Base-by-base conservation (phyloP, 2,888 invertebrate species). In the Loripinus fragilis region DNA sequence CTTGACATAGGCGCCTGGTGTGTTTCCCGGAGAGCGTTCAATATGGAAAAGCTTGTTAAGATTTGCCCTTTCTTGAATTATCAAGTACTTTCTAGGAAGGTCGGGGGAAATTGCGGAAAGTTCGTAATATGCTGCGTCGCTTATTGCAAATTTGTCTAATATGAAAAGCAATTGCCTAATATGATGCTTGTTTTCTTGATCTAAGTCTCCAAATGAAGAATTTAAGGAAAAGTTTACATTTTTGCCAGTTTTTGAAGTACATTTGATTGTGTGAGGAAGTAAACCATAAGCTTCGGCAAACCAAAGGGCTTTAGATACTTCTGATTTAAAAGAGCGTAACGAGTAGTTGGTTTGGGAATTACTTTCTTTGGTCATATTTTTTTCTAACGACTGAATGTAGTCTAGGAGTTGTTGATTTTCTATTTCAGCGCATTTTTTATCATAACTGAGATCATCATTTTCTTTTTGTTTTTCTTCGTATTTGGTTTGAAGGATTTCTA, bases 111-210 rank as follows among this genome's bases (percentile, higher is more conserved):
- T 2, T 28, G 28, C 28, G 23, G 23, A 55, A 17, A 55, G 55
- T 25, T 55, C 55, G 28, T 55, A 28, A 28, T 55, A 55, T 10
- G 55, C 55, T 5, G 55, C 55, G 17, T 55, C 55, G 20, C 55
- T 55, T 55, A 55, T 25, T 3, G 28, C 23, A 55, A 55, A 55
- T 55, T 55, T 55, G 28, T 55, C 55, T 25, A 55, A 25, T 25
- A 55, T 55, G 28, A 12, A 55, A 28, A 55, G 23, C 55, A 55
- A 28, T 25, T 55, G 25, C 55, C 28, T 55, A 7, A 55, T 7
- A 25, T 55, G 5, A 7, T 25, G 55, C 28, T 55, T 55, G 5
- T 55, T 17, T 25, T 55, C 55, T 7, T 23, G 10, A 7, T 55
- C 55, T 55, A 55, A 28, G n/a, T 50, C 50, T 5, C 50, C 50